phyloP scores from a whole-genome alignment of 2,888 invertebrate species.

The Eumerus sabulonum region DNA sequence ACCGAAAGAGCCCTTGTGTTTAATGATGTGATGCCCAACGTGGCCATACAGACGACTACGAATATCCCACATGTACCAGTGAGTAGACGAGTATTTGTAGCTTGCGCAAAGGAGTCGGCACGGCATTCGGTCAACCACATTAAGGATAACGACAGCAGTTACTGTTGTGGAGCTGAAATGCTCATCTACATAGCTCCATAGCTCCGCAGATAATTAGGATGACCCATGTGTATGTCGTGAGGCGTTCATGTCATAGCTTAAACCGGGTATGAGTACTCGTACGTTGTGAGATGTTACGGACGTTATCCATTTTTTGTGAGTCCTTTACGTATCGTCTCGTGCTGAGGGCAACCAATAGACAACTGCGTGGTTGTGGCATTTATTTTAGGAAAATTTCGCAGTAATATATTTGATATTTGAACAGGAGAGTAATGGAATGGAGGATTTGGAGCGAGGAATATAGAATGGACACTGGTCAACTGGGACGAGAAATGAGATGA shows the following conservation, averaged over 20 bases:
- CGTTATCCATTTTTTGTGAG: too few relatives aligned
- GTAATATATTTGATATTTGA: conserved; percentile 13
- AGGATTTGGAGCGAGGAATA: neutral
- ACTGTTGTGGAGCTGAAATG: conserved; percentile 2
- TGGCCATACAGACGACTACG: neutral
- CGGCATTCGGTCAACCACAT: too few relatives aligned
- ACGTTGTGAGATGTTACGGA: too few relatives aligned
- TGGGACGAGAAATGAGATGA: conserved; percentile 16
- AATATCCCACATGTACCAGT: neutral
- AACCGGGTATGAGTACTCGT: neutral
- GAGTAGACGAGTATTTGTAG: neutral
- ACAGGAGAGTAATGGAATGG: neutral
- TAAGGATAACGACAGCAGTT: conserved; percentile 15
- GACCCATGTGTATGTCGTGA: conserved; percentile 16
- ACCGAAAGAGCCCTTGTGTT: conserved; percentile 2
- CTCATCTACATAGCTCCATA: conserved; percentile 1
- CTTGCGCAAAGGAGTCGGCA: neutral
- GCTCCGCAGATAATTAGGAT: conserved; percentile 36
- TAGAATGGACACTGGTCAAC: neutral
- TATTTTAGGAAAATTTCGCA: neutral
- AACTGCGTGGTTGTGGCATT: conserved; percentile 5
- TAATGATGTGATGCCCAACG: neutral
- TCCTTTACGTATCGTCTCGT: too few relatives aligned
- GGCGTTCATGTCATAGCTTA: conserved; percentile 4
- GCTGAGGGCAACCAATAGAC: too few relatives aligned